Conservation (phyloP, 2,113 vertebrate genomes). For the Dicaeum eximium region DNA sequence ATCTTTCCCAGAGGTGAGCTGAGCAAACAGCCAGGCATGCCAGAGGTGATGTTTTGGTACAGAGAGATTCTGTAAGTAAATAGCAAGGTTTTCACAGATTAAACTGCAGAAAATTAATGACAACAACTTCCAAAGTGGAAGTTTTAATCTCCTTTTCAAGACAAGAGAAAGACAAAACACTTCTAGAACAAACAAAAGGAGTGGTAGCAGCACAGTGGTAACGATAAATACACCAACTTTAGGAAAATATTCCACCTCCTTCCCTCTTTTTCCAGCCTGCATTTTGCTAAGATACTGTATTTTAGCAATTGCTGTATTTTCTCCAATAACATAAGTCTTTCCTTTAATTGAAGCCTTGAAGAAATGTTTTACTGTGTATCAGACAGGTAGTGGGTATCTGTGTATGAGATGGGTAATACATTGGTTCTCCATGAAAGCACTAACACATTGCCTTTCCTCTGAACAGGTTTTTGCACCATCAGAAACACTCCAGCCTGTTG, state of each 20-base stretch:
- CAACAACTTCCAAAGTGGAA: background rate
- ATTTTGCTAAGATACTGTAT: background rate
- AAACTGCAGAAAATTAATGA: conserved; percentile 9
- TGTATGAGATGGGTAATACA: background rate
- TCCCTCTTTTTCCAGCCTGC: background rate
- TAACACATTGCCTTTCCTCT: background rate
- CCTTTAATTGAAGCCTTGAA: background rate
- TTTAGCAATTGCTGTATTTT: background rate
- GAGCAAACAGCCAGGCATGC: conserved; percentile 42
- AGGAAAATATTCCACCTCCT: background rate
- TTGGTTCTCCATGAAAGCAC: background rate
- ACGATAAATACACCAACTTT: background rate
- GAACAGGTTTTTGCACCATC: background rate
- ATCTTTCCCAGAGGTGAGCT: conserved; percentile 61
- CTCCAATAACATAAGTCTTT: background rate
- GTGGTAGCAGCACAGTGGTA: background rate
- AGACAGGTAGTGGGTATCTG: background rate
- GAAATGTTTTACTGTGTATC: background rate
- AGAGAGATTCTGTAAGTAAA: conserved; percentile 11
- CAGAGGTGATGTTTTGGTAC: conserved; percentile 18
- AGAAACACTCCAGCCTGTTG: background rate
- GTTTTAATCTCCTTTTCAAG: background rate
- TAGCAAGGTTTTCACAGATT: conserved; percentile 24
- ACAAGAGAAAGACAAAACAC: conserved; percentile 6
- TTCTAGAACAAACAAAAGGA: background rate